Evolutionary conservation across 2,888 invertebrate species (phyloP).

Genomic region (Schizaphis graminum): DNA sequence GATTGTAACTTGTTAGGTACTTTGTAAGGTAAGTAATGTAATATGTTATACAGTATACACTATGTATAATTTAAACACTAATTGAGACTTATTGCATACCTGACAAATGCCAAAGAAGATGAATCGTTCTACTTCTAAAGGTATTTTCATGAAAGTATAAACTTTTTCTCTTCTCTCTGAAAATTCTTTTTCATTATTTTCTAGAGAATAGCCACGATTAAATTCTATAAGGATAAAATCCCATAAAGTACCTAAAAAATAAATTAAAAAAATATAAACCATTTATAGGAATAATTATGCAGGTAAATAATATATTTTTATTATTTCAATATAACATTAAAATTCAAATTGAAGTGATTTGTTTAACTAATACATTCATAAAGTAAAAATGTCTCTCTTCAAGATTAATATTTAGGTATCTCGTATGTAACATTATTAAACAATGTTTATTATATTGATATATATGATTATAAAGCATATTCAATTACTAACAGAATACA

Average conservation of each 20-base stretch:
- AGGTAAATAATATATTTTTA: not conserved
- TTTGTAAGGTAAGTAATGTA: not conserved
- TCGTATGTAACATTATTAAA: not conserved
- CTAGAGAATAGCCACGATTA: conserved; percentile 91
- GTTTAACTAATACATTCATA: not conserved
- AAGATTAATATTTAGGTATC: not conserved
- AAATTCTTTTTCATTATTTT: conserved; percentile 95
- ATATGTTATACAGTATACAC: not conserved
- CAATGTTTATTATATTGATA: not conserved
- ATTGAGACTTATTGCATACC: conserved; percentile 69
- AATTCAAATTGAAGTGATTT: not conserved
- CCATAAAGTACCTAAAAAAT: conserved; percentile 70
- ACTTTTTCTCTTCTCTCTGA: conserved; percentile 94
- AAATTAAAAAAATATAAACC: not conserved
- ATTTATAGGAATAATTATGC: not conserved
- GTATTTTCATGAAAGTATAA: conserved; percentile 96
- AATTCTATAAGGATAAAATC: conserved; percentile 87
- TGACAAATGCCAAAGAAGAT: conserved; percentile 95
- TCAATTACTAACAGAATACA: not conserved
- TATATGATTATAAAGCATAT: not conserved
- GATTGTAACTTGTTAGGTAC: not conserved
- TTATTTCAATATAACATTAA: not conserved
- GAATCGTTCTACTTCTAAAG: conserved; percentile 91
- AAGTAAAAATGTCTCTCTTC: not conserved
- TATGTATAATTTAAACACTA: not conserved